These are phyloP conservation scores for Clistopyga incitator DNA, from an alignment of 2,888 invertebrate species.

Conservation along the genomic window DNA sequence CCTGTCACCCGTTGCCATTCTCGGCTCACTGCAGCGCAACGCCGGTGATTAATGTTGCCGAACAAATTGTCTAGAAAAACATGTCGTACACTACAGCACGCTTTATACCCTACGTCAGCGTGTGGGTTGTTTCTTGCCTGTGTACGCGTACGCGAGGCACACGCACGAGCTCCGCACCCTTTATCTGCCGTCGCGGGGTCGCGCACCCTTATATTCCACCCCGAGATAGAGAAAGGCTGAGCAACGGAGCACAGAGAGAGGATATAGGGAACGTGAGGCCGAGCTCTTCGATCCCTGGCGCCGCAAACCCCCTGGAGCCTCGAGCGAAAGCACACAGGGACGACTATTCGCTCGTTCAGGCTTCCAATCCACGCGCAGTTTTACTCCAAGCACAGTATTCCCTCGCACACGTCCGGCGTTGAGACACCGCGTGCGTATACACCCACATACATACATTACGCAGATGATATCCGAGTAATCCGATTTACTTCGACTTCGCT, in stretches of 20 bases:
- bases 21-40: constrained; percentile 56
- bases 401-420: constrained; percentile 39
- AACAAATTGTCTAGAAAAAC: constrained; percentile 86
- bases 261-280: constrained; percentile 60
- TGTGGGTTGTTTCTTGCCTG: constrained; percentile 20
- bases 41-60: constrained; percentile 85
- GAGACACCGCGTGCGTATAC: constrained; percentile 63
- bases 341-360: constrained; percentile 19
- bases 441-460: constrained; percentile 81
- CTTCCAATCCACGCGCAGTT: constrained; percentile 70
- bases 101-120: constrained; percentile 40
- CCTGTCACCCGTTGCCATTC: constrained; percentile 60
- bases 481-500: constrained; percentile 84
- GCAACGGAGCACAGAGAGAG: constrained; percentile 70
- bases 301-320: constrained; percentile 53
- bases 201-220: constrained; percentile 77
- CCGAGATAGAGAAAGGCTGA: constrained; percentile 70
- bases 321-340: constrained; percentile 40
- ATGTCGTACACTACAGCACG: constrained; percentile 80
- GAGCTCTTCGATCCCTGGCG: constrained; percentile 54
- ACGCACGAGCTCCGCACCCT: constrained; percentile 80
- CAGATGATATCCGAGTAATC: constrained; percentile 84
- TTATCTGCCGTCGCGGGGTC: constrained; percentile 79
- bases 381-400: constrained; percentile 6
- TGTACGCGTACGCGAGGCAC: constrained; percentile 43